These are phyloP conservation scores for Synaphobranchus kaupii DNA, from an alignment of 2,797 vertebrate genomes.

Conservation along the genomic window DNA sequence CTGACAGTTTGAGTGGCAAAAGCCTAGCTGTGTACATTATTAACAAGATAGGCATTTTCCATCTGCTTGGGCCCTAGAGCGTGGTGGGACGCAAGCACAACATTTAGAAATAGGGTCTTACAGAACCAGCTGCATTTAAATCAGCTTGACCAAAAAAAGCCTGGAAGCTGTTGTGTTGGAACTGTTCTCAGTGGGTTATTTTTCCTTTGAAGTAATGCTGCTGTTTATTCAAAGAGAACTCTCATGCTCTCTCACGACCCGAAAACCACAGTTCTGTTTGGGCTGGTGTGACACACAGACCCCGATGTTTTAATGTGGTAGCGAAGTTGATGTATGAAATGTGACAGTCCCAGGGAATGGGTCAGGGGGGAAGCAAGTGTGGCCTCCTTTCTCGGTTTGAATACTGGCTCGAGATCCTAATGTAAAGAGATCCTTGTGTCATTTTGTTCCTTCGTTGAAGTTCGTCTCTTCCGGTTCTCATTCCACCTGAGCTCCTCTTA, in stretches of 20 bases:
- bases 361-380: not conserved
- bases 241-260: not conserved
- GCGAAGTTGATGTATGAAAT: not conserved
- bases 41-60: not conserved
- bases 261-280: not conserved
- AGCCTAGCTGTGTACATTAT: not conserved
- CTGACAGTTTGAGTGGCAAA: constrained; percentile 6
- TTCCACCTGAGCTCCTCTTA: constrained; percentile 8
- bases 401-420: not conserved
- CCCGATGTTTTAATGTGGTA: not conserved
- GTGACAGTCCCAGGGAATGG: constrained; percentile 1
- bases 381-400: constrained; percentile 23
- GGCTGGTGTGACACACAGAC: not conserved
- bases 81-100: not conserved
- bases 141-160: constrained; percentile 1
- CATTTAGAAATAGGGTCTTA: not conserved
- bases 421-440: constrained; percentile 22
- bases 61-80: not conserved
- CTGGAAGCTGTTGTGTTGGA: constrained; percentile 18
- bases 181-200: not conserved
- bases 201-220: not conserved
- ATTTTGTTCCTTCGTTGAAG: constrained; percentile 1
- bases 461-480: constrained; percentile 10
- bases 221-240: not conserved
- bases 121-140: not conserved